phyloP scores from a whole-genome alignment of 2,797 vertebrate genomes.

The Pitangus sulphuratus region DNA sequence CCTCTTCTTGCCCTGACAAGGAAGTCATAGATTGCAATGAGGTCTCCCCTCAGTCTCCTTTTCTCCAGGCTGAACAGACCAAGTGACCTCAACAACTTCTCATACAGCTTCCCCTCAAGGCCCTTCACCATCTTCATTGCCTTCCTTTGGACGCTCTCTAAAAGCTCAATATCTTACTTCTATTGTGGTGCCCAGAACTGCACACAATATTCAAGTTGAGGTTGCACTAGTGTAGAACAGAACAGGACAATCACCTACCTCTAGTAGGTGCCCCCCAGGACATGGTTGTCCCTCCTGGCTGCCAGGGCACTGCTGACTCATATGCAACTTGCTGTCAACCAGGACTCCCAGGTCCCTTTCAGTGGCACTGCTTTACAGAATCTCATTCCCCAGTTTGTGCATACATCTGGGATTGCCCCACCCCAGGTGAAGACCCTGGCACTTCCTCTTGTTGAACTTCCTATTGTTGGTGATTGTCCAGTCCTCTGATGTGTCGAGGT shows the following conservation, averaged over 20 bases:
- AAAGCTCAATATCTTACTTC: neutral
- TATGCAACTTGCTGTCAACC: neutral
- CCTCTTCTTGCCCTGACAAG: neutral
- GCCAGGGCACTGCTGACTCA: neutral
- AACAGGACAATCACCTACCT: neutral
- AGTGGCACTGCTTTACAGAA: neutral
- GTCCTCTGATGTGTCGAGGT: neutral
- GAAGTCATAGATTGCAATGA: neutral
- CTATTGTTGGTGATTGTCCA: neutral
- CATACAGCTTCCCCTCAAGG: neutral
- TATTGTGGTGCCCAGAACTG: neutral
- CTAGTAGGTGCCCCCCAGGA: neutral
- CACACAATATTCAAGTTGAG: neutral
- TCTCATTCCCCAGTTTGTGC: neutral
- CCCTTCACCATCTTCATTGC: neutral
- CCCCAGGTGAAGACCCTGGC: accelerated
- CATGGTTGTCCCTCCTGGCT: neutral
- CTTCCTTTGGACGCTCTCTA: neutral
- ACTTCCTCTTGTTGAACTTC: neutral
- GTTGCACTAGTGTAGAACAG: neutral
- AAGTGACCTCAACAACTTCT: neutral
- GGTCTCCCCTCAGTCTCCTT: neutral
- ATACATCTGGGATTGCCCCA: neutral
- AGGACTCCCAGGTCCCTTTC: neutral
- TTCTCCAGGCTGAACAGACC: neutral